A percentile compares a stretch with the other conserved stretches of the same genome.
These are phyloP conservation scores for Drosophila prosaltans DNA, from an alignment of 1,140 invertebrate species.

Conservation along the genomic window DNA sequence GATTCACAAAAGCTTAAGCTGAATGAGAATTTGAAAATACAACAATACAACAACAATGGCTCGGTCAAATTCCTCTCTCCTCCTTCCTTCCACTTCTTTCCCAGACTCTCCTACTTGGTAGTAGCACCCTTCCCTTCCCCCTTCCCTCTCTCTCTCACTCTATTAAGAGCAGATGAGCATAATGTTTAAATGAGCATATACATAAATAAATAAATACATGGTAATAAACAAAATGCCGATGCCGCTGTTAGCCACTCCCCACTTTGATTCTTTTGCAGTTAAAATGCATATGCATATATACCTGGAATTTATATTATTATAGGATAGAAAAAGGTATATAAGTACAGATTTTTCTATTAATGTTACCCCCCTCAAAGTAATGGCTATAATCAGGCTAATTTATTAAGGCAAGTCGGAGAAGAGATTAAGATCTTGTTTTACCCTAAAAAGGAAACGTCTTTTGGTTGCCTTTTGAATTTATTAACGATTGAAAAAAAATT, in stretches of 20 bases:
- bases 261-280: slow-evolving; percentile 11
- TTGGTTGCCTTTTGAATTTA: too few relatives aligned
- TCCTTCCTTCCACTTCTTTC: too few relatives aligned
- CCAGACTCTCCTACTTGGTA: too few relatives aligned
- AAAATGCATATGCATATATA: slow-evolving; percentile 6
- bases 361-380: not conserved
- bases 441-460: not conserved
- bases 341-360: not conserved
- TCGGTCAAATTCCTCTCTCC: not conserved
- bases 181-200: slow-evolving; percentile 65
- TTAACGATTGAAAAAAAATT: too few relatives aligned
- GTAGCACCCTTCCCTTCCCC: not conserved
- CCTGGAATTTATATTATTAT: slow-evolving; percentile 5
- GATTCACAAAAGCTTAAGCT: slow-evolving; percentile 65
- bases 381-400: not conserved
- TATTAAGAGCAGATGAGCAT: slow-evolving; percentile 49
- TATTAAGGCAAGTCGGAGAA: not conserved
- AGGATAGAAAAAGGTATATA: slow-evolving; percentile 4
- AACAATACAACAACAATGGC: slow-evolving; percentile 48
- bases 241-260: slow-evolving; percentile 22
- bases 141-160: not conserved
- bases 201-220: slow-evolving; percentile 46
- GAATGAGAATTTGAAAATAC: slow-evolving; percentile 59
- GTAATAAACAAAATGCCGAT: slow-evolving; percentile 32
- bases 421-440: not conserved